Evolutionary conservation across 92 coral and sea anemone genomes (phyloP), one percentile per base, ranked within the genome.

Genomic region (Palythoa heliodiscus): DNA sequence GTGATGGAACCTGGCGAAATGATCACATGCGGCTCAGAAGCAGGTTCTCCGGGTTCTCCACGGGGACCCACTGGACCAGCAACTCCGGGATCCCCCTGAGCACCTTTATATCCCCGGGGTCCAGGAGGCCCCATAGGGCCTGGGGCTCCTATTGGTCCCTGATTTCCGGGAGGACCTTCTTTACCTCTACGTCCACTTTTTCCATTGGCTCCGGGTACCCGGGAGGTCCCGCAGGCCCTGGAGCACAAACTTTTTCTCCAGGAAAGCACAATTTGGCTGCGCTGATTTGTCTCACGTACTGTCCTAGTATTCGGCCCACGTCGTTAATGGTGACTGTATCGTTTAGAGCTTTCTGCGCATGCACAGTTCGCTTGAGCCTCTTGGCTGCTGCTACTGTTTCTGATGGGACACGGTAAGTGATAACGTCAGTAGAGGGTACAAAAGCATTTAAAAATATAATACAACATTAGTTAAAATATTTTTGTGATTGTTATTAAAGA

Each of bases 291-390:
- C 47, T 70, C 16, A 70, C 47, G 48, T 70, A 70, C n/a, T 16
- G 40, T 70, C 47, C 74, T 5, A 70, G 47, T 70, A 70, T 35
- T 70, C 47, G 11, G 43, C 74, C 74, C 74, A 70, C 74, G n/a
- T 70, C 74, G 25, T 70, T 25, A 29, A 70, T 29, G 40, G 47
- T 70, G 23, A 60, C 22, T 15, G 67, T 60, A 60, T 60, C n/a
- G 67, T 60, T 60, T 60, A 25, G 22, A 60, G 19, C 22, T 17
- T 0, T 60, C 20, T 17, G 67, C 5, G 8, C 6, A 60, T 60
- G 67, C n/a, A 17, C 25, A 60, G 22, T 7, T 7, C 67, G 67
- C 67, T 60, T 60, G 6, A 60, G 7, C 67, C 67, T 60, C 22
- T 3, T 60, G 4, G 67, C 16, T 19, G 8, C 67, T 60, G 67